Evolutionary conservation across 2,888 invertebrate species (phyloP).

Genomic region (Spicauda simplicius): DNA sequence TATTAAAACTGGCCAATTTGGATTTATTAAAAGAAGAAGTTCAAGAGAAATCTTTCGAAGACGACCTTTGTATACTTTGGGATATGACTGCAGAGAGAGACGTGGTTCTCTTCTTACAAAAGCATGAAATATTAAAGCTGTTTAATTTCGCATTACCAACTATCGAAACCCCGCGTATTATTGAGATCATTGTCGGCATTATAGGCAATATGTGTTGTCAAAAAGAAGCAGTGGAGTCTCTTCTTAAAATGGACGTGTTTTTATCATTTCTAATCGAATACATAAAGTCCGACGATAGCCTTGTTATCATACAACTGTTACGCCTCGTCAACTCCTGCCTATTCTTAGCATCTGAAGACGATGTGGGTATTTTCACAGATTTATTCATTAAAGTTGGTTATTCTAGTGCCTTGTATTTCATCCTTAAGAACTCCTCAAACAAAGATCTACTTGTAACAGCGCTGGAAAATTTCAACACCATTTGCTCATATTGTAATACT

Average conservation of each 20-base stretch:
- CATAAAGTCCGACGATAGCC: conserved; percentile 87
- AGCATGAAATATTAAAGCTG: conserved; percentile 88
- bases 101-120: conserved; percentile 88
- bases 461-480: conserved; percentile 85
- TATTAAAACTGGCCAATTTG: conserved; percentile 86
- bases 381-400: conserved; percentile 77
- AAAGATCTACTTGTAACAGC: conserved; percentile 83
- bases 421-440: conserved; percentile 90
- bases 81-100: conserved; percentile 93
- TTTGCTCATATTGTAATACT: conserved; percentile 75
- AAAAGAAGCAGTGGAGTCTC: conserved; percentile 82
- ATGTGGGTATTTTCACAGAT: conserved; percentile 76
- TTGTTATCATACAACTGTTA: conserved; percentile 90
- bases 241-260: conserved; percentile 84
- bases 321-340: conserved; percentile 86
- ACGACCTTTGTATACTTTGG: conserved; percentile 91
- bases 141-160: conserved; percentile 83
- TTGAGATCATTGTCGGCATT: conserved; percentile 93
- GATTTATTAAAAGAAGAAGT: conserved; percentile 79
- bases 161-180: conserved; percentile 86
- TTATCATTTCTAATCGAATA: conserved; percentile 83
- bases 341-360: conserved; percentile 65
- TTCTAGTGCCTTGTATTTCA: conserved; percentile 87
- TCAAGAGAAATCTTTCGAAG: conserved; percentile 87
- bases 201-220: conserved; percentile 93